phyloP scores from a whole-genome alignment of 2,888 invertebrate species.

The Syrphus vitripennis region DNA sequence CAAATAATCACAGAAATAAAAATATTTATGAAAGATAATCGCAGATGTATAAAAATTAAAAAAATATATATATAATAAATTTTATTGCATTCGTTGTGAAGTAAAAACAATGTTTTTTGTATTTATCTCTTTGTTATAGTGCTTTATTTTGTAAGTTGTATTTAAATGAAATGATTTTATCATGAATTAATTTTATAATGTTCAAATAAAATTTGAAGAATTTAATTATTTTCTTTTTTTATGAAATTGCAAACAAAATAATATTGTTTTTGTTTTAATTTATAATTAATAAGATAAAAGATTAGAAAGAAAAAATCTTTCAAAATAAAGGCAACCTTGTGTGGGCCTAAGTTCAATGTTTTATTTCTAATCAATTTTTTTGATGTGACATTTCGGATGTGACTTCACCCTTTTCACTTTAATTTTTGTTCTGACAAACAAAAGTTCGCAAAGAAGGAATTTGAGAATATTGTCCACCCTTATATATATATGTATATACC shows the following conservation, averaged over 20 bases:
- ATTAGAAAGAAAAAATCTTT: neutral
- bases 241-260: slow-evolving; percentile 7
- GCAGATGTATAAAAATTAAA: slow-evolving; percentile 31
- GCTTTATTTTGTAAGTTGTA: slow-evolving; percentile 30
- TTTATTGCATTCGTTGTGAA: slow-evolving; percentile 68
- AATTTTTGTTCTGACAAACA: no score
- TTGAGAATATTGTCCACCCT: no score
- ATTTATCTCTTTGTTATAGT: slow-evolving; percentile 32
- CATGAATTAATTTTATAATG: slow-evolving; percentile 60
- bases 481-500: no score
- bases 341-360: no score
- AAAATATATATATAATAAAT: slow-evolving; percentile 33
- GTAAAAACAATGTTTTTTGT: slow-evolving; percentile 35
- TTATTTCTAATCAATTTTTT: no score
- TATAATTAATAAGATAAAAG: neutral
- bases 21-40: slow-evolving; percentile 34
- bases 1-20: neutral
- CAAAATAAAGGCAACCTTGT: no score
- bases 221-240: slow-evolving; percentile 43
- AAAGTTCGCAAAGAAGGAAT: no score
- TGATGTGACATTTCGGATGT: no score
- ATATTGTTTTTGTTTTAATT: neutral
- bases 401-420: no score
- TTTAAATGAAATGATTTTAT: slow-evolving; percentile 36
- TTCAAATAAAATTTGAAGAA: slow-evolving; percentile 65